Evolutionary conservation across 2,797 vertebrate species (phyloP).

Genomic region (Pseudocheirus occidentalis): DNA sequence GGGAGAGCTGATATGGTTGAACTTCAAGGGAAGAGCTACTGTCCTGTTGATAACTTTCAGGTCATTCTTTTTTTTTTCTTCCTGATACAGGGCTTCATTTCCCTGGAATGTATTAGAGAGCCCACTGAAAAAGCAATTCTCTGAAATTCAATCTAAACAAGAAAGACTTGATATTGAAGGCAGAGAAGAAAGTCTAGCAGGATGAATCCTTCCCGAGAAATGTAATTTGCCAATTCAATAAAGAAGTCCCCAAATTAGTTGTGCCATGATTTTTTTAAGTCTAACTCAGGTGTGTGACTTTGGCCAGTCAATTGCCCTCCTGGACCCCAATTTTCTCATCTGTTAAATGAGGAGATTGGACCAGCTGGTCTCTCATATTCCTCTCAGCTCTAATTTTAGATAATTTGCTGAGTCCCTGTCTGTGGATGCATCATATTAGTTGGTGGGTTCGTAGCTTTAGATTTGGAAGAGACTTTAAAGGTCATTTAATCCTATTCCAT

Average conservation of each 20-base stretch:
- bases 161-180: neutral
- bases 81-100: neutral
- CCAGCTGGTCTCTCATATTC: conserved; percentile 13
- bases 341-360: conserved; percentile 5
- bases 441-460: neutral
- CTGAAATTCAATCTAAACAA: neutral
- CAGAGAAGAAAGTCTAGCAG: neutral
- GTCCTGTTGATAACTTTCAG: neutral
- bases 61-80: neutral
- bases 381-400: conserved; percentile 20
- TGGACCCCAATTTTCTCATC: neutral
- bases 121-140: neutral
- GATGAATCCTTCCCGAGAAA: neutral
- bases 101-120: neutral
- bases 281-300: conserved; percentile 3
- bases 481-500: neutral
- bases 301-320: neutral
- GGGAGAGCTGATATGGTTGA: neutral
- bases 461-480: neutral
- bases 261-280: conserved; percentile 9
- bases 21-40: neutral
- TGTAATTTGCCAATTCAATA: neutral
- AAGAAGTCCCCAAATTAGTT: conserved; percentile 1
- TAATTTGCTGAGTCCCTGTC: neutral
- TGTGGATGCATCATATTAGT: neutral